Conservation (phyloP, 2,113 vertebrate genomes). For the Apistogramma diplotaenia region DNA sequence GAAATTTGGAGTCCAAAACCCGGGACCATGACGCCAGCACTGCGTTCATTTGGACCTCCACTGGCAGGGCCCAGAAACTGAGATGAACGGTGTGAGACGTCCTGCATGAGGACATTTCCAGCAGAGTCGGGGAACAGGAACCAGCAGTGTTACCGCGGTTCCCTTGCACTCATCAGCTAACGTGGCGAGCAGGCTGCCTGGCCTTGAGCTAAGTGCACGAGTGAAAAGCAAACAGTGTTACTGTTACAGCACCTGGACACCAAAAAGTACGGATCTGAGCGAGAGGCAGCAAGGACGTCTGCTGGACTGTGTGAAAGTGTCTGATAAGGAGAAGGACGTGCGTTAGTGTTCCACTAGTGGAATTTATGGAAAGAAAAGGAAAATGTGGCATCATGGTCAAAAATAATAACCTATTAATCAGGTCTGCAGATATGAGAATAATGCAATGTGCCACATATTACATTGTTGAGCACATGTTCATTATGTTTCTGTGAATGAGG, state of each 20-base stretch:
- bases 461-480: background rate
- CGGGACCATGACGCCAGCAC: background rate
- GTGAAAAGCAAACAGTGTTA: background rate
- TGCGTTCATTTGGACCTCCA: background rate
- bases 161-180: background rate
- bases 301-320: background rate
- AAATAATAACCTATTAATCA: too few relatives aligned
- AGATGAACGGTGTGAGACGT: background rate
- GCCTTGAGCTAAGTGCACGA: background rate
- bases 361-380: too few relatives aligned
- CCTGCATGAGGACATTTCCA: background rate
- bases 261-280: background rate
- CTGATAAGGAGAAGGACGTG: fast-evolving
- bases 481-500: background rate
- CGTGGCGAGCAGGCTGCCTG: background rate
- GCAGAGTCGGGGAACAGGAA: background rate
- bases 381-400: too few relatives aligned
- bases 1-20: background rate
- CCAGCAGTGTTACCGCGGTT: background rate
- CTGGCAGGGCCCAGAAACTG: fast-evolving
- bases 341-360: background rate
- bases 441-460: background rate
- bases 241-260: fast-evolving
- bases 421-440: background rate
- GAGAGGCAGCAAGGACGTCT: background rate